phyloP scores from a whole-genome alignment of 2,888 invertebrate genomes.

The Margaritifera margaritifera region DNA sequence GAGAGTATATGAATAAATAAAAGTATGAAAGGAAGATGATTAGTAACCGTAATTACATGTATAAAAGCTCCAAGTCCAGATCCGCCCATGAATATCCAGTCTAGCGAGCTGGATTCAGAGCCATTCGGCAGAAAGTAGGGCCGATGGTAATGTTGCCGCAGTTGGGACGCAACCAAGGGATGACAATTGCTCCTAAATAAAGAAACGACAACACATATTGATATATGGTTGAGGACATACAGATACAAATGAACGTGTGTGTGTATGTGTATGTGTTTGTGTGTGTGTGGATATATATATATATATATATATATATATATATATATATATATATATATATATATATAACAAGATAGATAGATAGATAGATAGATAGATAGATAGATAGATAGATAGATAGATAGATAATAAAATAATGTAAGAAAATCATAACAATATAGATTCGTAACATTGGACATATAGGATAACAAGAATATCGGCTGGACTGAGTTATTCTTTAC shows the following conservation, averaged over 20 bases:
- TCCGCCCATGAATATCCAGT: conserved; percentile 93
- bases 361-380: not conserved
- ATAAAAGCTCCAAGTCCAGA: conserved; percentile 88
- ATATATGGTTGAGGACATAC: too few species aligned
- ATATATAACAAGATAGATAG: not conserved
- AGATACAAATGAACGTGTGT: too few species aligned
- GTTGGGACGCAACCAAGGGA: conserved; percentile 82
- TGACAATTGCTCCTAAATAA: conserved; percentile 83
- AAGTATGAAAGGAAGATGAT: not conserved
- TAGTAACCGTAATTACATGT: conserved; percentile 76
- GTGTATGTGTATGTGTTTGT: too few species aligned
- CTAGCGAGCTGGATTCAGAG: conserved; percentile 89
- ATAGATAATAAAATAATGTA: not conserved
- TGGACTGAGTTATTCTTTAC: too few species aligned
- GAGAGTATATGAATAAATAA: too few species aligned
- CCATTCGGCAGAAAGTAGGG: conserved; percentile 91
- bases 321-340: not conserved
- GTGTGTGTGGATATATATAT: too few species aligned
- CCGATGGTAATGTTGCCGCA: conserved; percentile 84
- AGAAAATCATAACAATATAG: too few species aligned
- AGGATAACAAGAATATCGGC: too few species aligned
- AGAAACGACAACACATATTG: not conserved
- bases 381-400: not conserved
- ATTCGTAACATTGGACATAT: too few species aligned
- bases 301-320: not conserved